Conservation (phyloP, 2,797 vertebrate genomes). For the Corythornis leucogaster region DNA sequence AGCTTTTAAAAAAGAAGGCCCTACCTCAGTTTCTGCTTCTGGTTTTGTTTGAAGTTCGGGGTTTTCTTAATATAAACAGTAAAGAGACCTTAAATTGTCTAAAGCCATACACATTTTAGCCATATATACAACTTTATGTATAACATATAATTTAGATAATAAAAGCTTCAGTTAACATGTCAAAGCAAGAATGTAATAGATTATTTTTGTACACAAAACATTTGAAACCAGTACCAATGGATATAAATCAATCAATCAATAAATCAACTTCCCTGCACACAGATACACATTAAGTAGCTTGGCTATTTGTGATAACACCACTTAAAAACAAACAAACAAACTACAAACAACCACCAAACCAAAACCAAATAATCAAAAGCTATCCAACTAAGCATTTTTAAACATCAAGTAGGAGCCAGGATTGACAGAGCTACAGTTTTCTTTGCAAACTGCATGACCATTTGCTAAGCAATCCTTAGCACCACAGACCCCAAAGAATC, state of each 20-base stretch:
- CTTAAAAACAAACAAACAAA: neutral
- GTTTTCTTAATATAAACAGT: neutral
- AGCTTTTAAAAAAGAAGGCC: neutral
- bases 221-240: neutral
- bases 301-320: neutral
- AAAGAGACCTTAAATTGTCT: neutral
- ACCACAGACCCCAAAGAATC: neutral
- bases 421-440: neutral
- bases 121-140: neutral
- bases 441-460: neutral
- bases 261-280: fast-evolving
- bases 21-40: neutral
- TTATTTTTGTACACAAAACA: neutral
- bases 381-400: neutral
- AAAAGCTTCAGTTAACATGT: neutral
- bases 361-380: neutral
- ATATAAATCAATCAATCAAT: neutral
- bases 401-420: neutral
- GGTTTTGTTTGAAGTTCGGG: too few relatives aligned
- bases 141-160: neutral
- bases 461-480: neutral
- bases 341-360: neutral
- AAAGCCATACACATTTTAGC: neutral
- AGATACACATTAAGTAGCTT: neutral
- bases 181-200: neutral